These are phyloP conservation scores for Phrynosoma platyrhinos DNA, from an alignment of 2,113 vertebrate genomes.

Conservation along the genomic window DNA sequence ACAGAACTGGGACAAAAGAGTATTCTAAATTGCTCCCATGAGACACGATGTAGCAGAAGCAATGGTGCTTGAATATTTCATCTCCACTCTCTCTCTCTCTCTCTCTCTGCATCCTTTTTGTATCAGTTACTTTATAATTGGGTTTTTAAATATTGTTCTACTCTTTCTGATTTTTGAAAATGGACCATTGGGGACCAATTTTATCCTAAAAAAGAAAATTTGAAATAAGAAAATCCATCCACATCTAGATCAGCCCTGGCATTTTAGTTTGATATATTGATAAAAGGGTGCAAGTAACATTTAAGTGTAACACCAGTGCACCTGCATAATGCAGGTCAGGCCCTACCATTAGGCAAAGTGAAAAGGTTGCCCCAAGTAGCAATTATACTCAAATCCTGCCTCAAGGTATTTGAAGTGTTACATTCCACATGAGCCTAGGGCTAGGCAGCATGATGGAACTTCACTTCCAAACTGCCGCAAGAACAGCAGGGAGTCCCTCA, in stretches of 20 bases:
- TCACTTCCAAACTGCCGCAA: too few species aligned
- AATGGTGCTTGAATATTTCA: not conserved
- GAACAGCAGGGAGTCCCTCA: too few species aligned
- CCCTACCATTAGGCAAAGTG: too few species aligned
- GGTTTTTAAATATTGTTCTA: not conserved
- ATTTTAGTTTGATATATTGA: not conserved
- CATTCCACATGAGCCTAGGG: too few species aligned
- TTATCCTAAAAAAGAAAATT: too few species aligned
- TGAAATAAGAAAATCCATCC: not conserved
- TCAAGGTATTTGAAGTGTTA: too few species aligned
- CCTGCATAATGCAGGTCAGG: too few species aligned
- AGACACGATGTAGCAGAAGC: not conserved
- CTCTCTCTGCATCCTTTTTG: not conserved
- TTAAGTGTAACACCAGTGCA: not conserved
- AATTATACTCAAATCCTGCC: too few species aligned
- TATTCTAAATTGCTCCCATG: not conserved
- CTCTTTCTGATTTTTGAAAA: not conserved
- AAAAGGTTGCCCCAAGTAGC: too few species aligned
- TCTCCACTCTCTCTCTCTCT: not conserved
- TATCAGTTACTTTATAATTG: not conserved
- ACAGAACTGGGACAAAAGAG: not conserved
- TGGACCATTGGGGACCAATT: too few species aligned
- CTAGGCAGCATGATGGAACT: too few species aligned
- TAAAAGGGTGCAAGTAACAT: not conserved
- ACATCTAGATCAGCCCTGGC: not conserved